Conservation (phyloP, 2,113 vertebrate species). For the Bolborhynchus lineola region DNA sequence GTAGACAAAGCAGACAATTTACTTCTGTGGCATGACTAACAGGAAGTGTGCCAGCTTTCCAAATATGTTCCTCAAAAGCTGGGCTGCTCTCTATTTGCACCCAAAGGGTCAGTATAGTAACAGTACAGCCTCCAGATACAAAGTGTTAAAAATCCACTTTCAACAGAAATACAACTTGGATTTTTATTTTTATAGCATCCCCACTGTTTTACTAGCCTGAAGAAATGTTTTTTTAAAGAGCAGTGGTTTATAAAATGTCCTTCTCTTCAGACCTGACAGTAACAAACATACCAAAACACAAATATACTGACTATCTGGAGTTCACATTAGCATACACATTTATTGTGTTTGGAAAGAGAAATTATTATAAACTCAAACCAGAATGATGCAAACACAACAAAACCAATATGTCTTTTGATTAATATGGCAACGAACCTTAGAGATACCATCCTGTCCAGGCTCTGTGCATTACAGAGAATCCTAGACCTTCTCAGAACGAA, state of each 20-base stretch:
- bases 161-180: not conserved
- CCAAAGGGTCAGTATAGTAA: not conserved
- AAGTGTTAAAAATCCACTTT: not conserved
- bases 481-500: not conserved
- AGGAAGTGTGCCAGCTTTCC: not conserved
- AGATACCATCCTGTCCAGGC: not conserved
- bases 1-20: conserved; percentile 10
- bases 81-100: not conserved
- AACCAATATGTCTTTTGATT: not conserved
- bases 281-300: not conserved
- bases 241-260: not conserved
- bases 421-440: not conserved
- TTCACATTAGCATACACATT: not conserved
- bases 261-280: not conserved
- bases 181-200: not conserved
- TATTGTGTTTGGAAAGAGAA: not conserved
- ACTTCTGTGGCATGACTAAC: not conserved
- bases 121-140: not conserved
- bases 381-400: not conserved
- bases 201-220: not conserved
- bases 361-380: not conserved
- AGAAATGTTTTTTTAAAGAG: not conserved
- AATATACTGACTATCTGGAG: not conserved
- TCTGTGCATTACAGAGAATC: not conserved
- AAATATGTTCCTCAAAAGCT: not conserved